phyloP scores from a whole-genome alignment of 1,140 invertebrate species.

The Drosophila arawakana region DNA sequence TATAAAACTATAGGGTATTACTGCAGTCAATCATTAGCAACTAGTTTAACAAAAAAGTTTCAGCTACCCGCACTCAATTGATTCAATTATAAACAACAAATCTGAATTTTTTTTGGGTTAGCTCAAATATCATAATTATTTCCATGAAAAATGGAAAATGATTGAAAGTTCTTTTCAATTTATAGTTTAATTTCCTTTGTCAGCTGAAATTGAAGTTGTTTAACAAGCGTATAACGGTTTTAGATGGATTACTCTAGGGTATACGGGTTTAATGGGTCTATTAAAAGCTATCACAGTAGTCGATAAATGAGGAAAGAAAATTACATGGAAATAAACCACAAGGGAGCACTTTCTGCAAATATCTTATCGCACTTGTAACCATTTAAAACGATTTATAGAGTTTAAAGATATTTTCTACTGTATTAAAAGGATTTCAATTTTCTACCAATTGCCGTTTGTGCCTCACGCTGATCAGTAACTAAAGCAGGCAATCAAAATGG shows the following conservation, averaged over 20 bases:
- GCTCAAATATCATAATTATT: conserved; percentile 36
- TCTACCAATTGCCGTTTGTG: too few relatives aligned
- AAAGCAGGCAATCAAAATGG: conserved; percentile 16
- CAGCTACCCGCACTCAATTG: conserved; percentile 57
- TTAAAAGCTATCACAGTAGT: not conserved
- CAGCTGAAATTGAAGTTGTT: conserved; percentile 12
- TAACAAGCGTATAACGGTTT: not conserved
- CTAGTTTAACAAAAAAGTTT: not conserved
- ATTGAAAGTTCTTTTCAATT: not conserved
- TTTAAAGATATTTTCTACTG: too few relatives aligned
- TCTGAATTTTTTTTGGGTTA: conserved; percentile 54
- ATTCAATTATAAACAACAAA: conserved; percentile 72
- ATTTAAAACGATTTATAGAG: not conserved
- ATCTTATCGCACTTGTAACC: not conserved
- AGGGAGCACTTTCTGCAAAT: not conserved
- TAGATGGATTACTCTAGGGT: conserved; percentile 11
- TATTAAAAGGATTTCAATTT: too few relatives aligned
- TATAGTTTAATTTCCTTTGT: conserved; percentile 6
- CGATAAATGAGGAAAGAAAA: not conserved
- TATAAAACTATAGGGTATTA: conserved; percentile 12
- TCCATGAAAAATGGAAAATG: conserved; percentile 25
- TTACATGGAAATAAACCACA: not conserved
- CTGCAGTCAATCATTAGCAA: not conserved
- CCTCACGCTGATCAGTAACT: not conserved
- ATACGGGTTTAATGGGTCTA: not conserved